These are phyloP conservation scores for Spheniscus mendiculus DNA, from an alignment of 2,113 vertebrate genomes.

Conservation along the genomic window DNA sequence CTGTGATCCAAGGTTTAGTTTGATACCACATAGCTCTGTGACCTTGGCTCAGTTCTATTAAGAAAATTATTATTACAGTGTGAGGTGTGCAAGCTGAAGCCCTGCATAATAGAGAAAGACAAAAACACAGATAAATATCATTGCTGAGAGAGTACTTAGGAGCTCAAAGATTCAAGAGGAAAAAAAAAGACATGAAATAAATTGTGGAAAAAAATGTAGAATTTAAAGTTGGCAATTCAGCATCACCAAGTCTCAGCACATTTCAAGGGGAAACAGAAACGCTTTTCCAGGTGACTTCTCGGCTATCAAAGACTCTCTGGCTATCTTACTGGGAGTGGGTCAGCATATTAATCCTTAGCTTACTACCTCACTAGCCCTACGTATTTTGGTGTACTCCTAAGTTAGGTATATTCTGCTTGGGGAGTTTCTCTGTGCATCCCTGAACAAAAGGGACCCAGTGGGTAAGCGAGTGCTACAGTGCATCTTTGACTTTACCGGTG, in stretches of 20 bases:
- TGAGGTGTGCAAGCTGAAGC: background rate
- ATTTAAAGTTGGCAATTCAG: background rate
- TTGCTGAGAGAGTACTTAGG: background rate
- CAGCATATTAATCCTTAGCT: background rate
- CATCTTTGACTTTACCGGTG: background rate
- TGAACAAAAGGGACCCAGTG: background rate
- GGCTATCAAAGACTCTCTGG: background rate
- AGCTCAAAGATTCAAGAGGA: background rate
- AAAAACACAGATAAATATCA: fast-evolving
- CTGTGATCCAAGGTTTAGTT: background rate
- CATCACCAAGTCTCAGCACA: background rate
- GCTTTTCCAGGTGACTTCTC: background rate
- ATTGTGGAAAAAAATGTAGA: background rate
- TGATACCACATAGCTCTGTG: background rate
- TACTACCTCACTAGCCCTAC: background rate
- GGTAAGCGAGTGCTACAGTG: background rate
- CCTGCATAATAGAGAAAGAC: background rate
- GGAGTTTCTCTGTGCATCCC: background rate
- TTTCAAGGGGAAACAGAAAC: background rate
- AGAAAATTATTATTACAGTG: background rate
- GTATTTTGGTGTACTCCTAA: background rate
- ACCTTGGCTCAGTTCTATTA: background rate
- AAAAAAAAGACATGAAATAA: background rate
- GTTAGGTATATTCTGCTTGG: background rate
- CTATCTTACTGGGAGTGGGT: background rate